phyloP scores from a whole-genome alignment of 2,888 invertebrate genomes.

The Metellina segmentata region DNA sequence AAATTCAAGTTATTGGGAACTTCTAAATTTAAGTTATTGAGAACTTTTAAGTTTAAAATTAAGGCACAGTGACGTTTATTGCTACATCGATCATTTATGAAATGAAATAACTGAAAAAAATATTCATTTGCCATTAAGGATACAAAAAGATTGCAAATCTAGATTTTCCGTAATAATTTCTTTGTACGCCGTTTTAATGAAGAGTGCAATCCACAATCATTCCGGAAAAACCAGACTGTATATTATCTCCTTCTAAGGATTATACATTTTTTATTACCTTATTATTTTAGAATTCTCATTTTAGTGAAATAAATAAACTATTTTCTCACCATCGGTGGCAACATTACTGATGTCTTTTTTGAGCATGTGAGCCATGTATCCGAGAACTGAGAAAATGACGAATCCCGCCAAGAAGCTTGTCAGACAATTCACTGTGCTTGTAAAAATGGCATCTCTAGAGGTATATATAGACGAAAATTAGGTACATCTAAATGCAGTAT shows the following conservation, averaged over 20 bases:
- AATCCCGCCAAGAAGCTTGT: conserved; percentile 96
- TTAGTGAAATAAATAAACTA: neutral
- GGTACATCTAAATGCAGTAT: too few relatives aligned
- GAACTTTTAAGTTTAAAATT: too few relatives aligned
- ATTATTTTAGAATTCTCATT: neutral
- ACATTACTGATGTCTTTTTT: conserved; percentile 92
- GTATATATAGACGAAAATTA: too few relatives aligned
- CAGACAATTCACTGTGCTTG: conserved; percentile 93
- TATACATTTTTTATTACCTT: neutral
- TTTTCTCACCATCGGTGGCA: conserved; percentile 86
- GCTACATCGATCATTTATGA: too few relatives aligned
- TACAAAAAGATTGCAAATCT: too few relatives aligned
- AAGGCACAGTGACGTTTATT: too few relatives aligned
- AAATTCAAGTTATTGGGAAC: too few relatives aligned
- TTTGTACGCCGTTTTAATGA: too few relatives aligned
- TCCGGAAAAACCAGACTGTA: neutral
- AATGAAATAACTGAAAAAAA: too few relatives aligned
- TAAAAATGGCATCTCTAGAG: conserved; percentile 90
- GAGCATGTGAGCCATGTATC: conserved; percentile 96
- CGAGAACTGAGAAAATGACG: conserved; percentile 95
- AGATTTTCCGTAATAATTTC: too few relatives aligned
- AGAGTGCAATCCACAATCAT: neutral
- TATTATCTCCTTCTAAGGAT: neutral
- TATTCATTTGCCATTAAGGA: too few relatives aligned
- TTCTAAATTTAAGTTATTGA: too few relatives aligned